Conservation (phyloP, 2,113 vertebrate species). For the Asarcornis scutulata region DNA sequence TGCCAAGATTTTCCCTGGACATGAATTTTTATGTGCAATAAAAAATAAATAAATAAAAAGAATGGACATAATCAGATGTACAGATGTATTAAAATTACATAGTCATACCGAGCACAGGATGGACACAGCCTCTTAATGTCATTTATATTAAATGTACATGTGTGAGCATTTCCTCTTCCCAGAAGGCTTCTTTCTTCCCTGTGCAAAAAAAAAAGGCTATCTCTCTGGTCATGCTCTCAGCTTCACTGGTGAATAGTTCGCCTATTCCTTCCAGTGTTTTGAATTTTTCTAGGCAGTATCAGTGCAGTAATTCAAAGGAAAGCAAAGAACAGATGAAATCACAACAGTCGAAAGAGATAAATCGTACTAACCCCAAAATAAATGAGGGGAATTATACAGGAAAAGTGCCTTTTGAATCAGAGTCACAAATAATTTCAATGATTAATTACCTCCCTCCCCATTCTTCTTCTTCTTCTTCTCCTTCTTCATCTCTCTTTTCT, state of each 20-base stretch:
- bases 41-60: neutral
- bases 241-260: neutral
- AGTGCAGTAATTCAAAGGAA: neutral
- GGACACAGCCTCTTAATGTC: neutral
- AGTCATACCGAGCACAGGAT: neutral
- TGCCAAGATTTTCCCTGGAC: slow-evolving; percentile 12
- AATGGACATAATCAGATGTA: slow-evolving; percentile 11
- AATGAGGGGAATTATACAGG: neutral
- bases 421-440: slow-evolving; percentile 27
- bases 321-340: slow-evolving; percentile 49
- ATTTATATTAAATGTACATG: neutral
- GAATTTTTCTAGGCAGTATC: slow-evolving; percentile 15
- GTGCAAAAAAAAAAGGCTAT: slow-evolving; percentile 23
- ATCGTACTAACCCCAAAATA: neutral
- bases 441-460: neutral
- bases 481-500: neutral
- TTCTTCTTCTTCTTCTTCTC: neutral
- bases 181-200: neutral
- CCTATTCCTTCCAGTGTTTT: neutral
- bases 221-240: neutral
- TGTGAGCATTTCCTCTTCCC: neutral
- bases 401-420: slow-evolving; percentile 9
- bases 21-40: neutral
- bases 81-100: neutral
- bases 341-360: slow-evolving; percentile 20